Conservation (phyloP, 2,888 invertebrate species). For the Morpho achilles region DNA sequence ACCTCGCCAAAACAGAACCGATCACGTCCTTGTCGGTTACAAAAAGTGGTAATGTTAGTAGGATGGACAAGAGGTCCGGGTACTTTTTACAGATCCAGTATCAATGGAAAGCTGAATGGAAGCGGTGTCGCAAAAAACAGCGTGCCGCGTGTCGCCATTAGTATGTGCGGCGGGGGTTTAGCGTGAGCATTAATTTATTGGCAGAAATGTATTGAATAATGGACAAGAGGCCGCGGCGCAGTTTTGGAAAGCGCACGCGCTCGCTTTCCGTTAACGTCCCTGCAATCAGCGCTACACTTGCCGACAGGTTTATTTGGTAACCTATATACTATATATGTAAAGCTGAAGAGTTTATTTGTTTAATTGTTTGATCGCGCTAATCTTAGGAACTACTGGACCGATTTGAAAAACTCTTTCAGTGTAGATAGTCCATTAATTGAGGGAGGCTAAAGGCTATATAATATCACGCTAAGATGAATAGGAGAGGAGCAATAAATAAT, state of each 20-base stretch:
- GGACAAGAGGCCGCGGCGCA: conserved; percentile 46
- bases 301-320: conserved; percentile 20
- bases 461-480: too few relatives aligned
- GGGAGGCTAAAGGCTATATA: too few relatives aligned
- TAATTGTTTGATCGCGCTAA: too few relatives aligned
- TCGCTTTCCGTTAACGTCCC: conserved; percentile 47
- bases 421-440: too few relatives aligned
- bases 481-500: too few relatives aligned
- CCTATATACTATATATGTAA: background rate
- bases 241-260: conserved; percentile 56
- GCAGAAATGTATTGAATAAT: conserved; percentile 70
- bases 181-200: conserved; percentile 76
- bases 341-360: too few relatives aligned
- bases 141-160: conserved; percentile 72
- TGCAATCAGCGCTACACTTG: conserved; percentile 6
- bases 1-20: conserved; percentile 51
- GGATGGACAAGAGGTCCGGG: conserved; percentile 47
- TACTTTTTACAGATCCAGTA: conserved; percentile 58
- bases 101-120: conserved; percentile 74
- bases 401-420: too few relatives aligned
- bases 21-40: conserved; percentile 59
- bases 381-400: too few relatives aligned
- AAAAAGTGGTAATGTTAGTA: conserved; percentile 59
- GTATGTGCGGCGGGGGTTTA: conserved; percentile 66
- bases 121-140: conserved; percentile 49